phyloP scores from a whole-genome alignment of 2,888 invertebrate species.

The Ptycholaimellus sp. region DNA sequence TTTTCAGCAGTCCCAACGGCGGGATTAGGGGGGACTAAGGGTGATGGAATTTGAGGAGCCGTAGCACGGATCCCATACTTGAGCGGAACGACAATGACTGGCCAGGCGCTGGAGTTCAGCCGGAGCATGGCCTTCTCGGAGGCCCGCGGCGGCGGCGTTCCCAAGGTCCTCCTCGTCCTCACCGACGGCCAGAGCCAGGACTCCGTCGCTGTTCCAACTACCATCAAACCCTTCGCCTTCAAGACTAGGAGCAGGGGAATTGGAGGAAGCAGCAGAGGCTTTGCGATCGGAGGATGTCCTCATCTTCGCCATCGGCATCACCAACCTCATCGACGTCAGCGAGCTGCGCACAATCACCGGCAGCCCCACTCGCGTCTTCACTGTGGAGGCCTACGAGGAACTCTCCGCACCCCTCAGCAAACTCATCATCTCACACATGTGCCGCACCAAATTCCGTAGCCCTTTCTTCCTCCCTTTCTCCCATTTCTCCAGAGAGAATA shows the following conservation, averaged over 20 bases:
- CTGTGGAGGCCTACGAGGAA: conserved; percentile 22
- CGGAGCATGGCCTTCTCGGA: conserved; percentile 15
- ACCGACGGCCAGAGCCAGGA: conserved; percentile 27
- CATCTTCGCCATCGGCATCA: conserved; percentile 27
- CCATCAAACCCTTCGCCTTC: no score
- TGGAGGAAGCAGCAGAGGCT: no score
- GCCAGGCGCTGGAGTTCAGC: conserved; percentile 16
- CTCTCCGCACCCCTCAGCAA: conserved; percentile 19
- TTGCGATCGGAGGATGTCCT: conserved; percentile 25
- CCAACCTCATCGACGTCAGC: conserved; percentile 19
- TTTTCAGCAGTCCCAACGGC: no score
- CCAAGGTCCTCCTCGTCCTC: conserved; percentile 26
- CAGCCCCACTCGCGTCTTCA: conserved; percentile 19
- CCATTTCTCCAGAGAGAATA: background rate
- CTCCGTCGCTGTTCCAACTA: no score
- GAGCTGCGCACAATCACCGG: conserved; percentile 25
- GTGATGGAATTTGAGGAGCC: no score
- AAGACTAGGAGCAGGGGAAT: no score
- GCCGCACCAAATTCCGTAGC: conserved; percentile 21
- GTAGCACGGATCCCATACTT: conserved; percentile 18
- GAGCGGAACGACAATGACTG: conserved; percentile 22
- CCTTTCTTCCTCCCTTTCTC: background rate
- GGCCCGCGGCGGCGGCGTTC: conserved; percentile 18
- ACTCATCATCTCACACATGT: conserved; percentile 23
- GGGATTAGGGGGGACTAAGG: no score